Base-by-base conservation (phyloP, 53 echinoderm and acorn worm species). In the Hippasteria phrygiana region DNA sequence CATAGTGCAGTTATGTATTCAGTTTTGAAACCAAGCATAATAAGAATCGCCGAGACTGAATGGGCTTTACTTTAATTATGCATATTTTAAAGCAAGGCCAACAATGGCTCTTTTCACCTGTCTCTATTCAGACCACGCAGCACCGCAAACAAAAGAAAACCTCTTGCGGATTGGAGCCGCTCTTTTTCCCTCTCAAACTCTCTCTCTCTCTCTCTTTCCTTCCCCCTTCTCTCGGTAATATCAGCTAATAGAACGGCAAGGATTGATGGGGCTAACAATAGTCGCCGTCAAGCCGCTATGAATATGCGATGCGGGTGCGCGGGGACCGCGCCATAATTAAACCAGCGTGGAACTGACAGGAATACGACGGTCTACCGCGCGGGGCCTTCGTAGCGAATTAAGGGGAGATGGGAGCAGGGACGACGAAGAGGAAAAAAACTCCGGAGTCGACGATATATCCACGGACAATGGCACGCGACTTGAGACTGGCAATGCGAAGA, bases 381-480 rank as follows among this genome's bases (percentile, higher is more conserved):
- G 59, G 76, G 75, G 45, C 76, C 50, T 76, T 51, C 8, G 35
- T 31, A n/a, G 76, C 31, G 37, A 56, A 79, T 79, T 79, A 79
- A 24, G 20, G 26, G 26, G 20, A 54, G 54, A 54, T 7, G 5
- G 46, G 11, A 11, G 11, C 46, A 45, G 46, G 11, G 46, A 11
- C 6, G 46, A 45, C 14, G 20, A 51, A 51, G 20, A 51, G 20
- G 2, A 59, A 59, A 59, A 59, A 12, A 59, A 26, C 59, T 51
- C 16, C 51, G 4, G 79, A 59, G 56, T 79, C 56, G 59, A 7
- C 34, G 10, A 16, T 33, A 36, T 82, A 63, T 43, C 66, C 64
- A 51, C 66, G 82, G 66, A 82, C 82, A 82, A 82, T 65, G 47
- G 82, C 82, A 66, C 82, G 66, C 65, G 82, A 82, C 82, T 18